Conservation (phyloP, 2,888 invertebrate species). For the Oligia fasciuncula region DNA sequence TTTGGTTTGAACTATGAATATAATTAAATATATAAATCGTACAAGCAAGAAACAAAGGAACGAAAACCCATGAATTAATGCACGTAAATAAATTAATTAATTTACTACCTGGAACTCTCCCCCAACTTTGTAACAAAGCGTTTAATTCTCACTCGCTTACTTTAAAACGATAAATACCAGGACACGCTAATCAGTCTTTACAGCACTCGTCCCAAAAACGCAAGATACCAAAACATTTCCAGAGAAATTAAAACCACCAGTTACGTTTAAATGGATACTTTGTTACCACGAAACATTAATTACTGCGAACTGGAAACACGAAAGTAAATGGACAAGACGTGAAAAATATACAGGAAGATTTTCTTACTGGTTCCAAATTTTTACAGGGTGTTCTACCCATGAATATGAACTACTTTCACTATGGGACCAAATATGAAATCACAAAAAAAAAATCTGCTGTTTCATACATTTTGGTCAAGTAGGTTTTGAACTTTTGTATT, state of each 20-base stretch:
- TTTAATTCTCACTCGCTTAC: slow-evolving; percentile 13
- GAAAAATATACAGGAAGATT: neutral
- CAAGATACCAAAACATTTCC: slow-evolving; percentile 69
- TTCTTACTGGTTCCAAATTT: too few relatives aligned
- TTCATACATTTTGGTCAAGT: too few relatives aligned
- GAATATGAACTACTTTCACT: too few relatives aligned
- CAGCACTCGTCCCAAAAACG: slow-evolving; percentile 65
- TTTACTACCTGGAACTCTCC: neutral
- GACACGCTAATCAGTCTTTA: slow-evolving; percentile 59
- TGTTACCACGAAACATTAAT: slow-evolving; percentile 79
- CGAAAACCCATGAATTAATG: neutral
- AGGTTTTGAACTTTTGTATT: too few relatives aligned
- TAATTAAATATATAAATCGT: too few relatives aligned
- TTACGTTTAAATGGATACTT: slow-evolving; percentile 78
- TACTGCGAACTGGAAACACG: slow-evolving; percentile 60
- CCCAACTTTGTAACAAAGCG: neutral
- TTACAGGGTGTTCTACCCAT: too few relatives aligned
- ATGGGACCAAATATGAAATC: too few relatives aligned
- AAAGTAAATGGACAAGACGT: slow-evolving; percentile 62
- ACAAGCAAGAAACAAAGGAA: neutral
- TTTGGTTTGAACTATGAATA: neutral
- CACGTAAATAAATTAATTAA: neutral
- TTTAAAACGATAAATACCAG: slow-evolving; percentile 42
- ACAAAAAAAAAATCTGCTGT: too few relatives aligned
- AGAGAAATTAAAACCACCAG: slow-evolving; percentile 80